Base-by-base conservation (phyloP, 2,113 vertebrate species). In the Halcyon malimbica region DNA sequence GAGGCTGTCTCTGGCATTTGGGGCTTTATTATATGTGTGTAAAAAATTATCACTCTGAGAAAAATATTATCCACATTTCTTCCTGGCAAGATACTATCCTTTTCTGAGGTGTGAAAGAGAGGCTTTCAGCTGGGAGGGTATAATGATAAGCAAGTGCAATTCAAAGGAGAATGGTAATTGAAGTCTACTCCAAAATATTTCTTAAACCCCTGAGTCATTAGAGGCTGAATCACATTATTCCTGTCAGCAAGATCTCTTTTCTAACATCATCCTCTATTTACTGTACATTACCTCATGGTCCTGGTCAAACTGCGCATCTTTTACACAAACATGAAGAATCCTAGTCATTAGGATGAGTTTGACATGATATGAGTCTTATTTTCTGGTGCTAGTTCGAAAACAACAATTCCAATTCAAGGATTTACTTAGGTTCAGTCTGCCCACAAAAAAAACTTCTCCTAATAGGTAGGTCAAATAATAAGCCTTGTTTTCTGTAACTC, bases 141-240 rank as follows among this genome's bases (percentile, higher is more conserved):
- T 95, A 89, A 95, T 93, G 94, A 90, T 92, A 94, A 92, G 92
- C 86, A 93, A 96, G 87, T 87, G 65, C 59, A 96, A 95, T 77
- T 95, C 82, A 89, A 89, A 92, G 64, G 64, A 90, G 82, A 93
- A 84, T 69, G 95, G 91, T 96, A 97, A 96, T 95, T 85, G 91
- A 94, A 96, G 64, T 91, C 28, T 93, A 83, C 96, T 97, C 67
- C 37, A 97, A 96, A 97, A 95, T 56, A 97, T 79, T 96, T 94
- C 87, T 83, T 89, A 97, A 97, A 96, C 35, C 75, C 94, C 93
- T 97, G 96, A 97, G 97, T 97, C 95, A 97, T 97, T 97, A 89
- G 78, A 84, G 46, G 70, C 91, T 97, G 95, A 98, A 97, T 98
- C 95, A 96, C 67, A 89, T 75, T 89, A 86, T 97, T 97, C 83